phyloP scores from a whole-genome alignment of 2,888 invertebrate genomes.

The Netelia virgata region DNA sequence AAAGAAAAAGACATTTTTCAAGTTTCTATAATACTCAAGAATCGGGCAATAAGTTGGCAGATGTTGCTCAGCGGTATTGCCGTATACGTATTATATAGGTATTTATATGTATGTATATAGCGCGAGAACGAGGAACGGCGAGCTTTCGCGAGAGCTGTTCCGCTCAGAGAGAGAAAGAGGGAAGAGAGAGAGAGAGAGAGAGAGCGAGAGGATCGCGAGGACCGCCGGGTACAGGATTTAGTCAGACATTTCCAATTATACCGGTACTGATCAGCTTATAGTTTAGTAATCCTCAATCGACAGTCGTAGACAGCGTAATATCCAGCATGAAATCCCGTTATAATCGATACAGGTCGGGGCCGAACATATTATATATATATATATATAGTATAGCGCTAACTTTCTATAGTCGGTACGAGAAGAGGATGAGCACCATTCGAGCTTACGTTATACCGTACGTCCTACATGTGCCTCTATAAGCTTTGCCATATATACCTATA shows the following conservation, averaged over 20 bases:
- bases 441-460: conserved; percentile 25
- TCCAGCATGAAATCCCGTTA: conserved; percentile 69
- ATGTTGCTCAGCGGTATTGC: conserved; percentile 41
- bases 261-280: conserved; percentile 71
- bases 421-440: conserved; percentile 19
- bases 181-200: too few relatives aligned
- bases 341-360: conserved; percentile 68
- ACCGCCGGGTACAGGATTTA: conserved; percentile 63
- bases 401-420: conserved; percentile 2
- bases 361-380: conserved; percentile 22
- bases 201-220: conserved; percentile 68
- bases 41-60: conserved; percentile 57
- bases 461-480: conserved; percentile 21
- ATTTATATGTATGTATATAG: background rate
- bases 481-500: conserved; percentile 38
- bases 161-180: conserved; percentile 67
- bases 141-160: conserved; percentile 52
- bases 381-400: conserved; percentile 25
- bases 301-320: conserved; percentile 72
- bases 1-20: too few relatives aligned
- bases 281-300: conserved; percentile 73
- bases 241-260: conserved; percentile 75
- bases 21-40: conserved; percentile 26
- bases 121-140: conserved; percentile 56
- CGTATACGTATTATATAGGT: conserved; percentile 19